Base-by-base conservation (phyloP, 2,113 vertebrate genomes). In the Heloderma charlesbogerti region DNA sequence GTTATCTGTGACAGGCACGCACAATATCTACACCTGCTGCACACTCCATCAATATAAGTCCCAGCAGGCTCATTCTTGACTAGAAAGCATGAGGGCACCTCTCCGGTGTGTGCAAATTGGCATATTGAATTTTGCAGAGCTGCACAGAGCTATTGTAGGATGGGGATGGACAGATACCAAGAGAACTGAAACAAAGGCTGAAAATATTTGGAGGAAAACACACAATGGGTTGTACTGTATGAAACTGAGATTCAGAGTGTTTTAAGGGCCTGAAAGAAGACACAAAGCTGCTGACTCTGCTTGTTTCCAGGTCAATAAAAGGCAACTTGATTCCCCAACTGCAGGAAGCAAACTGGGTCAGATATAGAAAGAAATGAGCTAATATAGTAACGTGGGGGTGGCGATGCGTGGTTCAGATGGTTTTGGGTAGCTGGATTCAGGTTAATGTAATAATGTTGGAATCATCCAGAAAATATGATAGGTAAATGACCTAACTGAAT, bases 301-400 rank as follows among this genome's bases (percentile, higher is more conserved):
- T 84, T 80, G 48, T 90, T 90, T 86, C 63, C 89, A 86, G 89
- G 83, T 80, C 77, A 79, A 18, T 69, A 54, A 86, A 86, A 80
- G n/a, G 51, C 84, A 86, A 72, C n/a, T 75, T 71, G 77, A 80
- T 90, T 71, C n/a, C 10, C 10, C 48, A 86, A 45, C 84, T 86
- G 84, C 75, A 71, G 48, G n/a, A 71, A 90, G 66, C 75, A 86
- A 86, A 71, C 27, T 90, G 89, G 82, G 89, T 90, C 89, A 86
- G 84, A 9, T 34, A 57, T 15, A 60, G 69, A 54, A 72, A 57
- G 71, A 57, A 57, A 75, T 63, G 45, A 57, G 34, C 10, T 22
- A 86, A 80, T 34, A 67, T 9, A 57, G 74, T 20, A 71, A 71
- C 29, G 40, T 15, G 45, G 4, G 5, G 20, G 54, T 37, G n/a